These are phyloP conservation scores for Eurois occulta DNA, from an alignment of 2,888 invertebrate genomes.

Conservation along the genomic window DNA sequence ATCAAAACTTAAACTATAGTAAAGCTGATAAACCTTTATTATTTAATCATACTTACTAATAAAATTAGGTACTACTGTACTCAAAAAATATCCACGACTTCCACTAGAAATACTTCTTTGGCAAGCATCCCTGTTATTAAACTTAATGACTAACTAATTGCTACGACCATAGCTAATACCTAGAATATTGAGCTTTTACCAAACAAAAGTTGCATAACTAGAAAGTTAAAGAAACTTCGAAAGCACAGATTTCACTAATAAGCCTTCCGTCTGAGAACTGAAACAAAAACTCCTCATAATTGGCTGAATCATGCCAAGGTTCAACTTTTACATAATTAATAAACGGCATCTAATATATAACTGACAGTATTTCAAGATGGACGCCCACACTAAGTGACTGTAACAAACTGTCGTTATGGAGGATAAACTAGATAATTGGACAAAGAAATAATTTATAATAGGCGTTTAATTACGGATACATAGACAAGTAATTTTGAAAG, in stretches of 20 bases:
- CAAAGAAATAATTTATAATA: constrained; percentile 52
- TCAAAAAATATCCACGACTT: background rate
- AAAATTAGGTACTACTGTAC: background rate
- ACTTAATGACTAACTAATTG: background rate
- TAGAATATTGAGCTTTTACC: constrained; percentile 1
- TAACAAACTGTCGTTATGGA: constrained; percentile 30
- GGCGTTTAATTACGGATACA: constrained; percentile 53
- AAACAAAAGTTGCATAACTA: background rate
- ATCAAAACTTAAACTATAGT: background rate
- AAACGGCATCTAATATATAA: constrained; percentile 39
- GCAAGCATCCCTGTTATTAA: background rate
- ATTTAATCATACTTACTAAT: background rate
- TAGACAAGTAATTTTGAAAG: constrained; percentile 31
- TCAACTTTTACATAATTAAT: constrained; percentile 53
- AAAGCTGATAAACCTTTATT: background rate
- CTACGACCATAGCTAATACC: background rate
- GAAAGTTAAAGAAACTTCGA: constrained; percentile 18
- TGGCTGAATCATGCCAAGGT: constrained; percentile 30
- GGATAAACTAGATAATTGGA: constrained; percentile 61
- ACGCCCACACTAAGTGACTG: constrained; percentile 50
- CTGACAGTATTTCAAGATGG: constrained; percentile 41
- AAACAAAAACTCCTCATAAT: constrained; percentile 20
- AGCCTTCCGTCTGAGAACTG: background rate
- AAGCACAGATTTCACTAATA: constrained; percentile 18
- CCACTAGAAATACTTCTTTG: background rate